Evolutionary conservation across 2,113 vertebrate genomes (phyloP).

Genomic region (Anarrhichthys ocellatus): DNA sequence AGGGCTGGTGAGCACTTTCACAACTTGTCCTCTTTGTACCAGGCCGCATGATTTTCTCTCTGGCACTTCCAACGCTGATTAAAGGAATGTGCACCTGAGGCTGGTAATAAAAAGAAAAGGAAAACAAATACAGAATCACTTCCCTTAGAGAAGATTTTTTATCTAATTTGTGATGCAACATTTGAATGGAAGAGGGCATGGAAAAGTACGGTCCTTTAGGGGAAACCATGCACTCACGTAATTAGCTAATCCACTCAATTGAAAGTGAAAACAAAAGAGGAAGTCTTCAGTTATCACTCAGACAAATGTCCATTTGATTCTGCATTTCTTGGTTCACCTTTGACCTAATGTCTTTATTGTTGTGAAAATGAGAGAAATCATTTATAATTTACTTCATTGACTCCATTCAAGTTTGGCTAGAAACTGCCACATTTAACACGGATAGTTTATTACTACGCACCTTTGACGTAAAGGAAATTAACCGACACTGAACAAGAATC

Average conservation of each 20-base stretch:
- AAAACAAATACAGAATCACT: background rate
- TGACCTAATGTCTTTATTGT: background rate
- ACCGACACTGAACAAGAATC: background rate
- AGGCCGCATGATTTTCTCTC: background rate
- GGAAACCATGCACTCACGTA: background rate
- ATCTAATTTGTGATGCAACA: background rate
- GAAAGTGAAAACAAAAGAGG: slow-evolving; percentile 5
- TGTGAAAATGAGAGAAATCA: background rate
- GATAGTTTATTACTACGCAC: background rate
- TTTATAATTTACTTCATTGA: background rate
- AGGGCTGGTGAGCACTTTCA: slow-evolving; percentile 49
- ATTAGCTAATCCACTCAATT: background rate
- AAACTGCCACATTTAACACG: background rate
- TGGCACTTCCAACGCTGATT: background rate
- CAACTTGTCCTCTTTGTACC: background rate
- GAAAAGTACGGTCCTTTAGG: background rate
- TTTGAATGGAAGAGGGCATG: background rate
- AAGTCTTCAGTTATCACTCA: background rate
- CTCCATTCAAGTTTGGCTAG: background rate
- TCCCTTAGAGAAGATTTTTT: background rate
- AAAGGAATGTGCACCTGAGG: background rate
- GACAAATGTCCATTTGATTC: background rate
- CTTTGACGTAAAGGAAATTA: background rate
- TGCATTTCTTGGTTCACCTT: background rate
- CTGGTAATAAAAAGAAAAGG: background rate